Conservation (phyloP, 92 coral and sea anemone genomes). For the Pocillopora grandis region DNA sequence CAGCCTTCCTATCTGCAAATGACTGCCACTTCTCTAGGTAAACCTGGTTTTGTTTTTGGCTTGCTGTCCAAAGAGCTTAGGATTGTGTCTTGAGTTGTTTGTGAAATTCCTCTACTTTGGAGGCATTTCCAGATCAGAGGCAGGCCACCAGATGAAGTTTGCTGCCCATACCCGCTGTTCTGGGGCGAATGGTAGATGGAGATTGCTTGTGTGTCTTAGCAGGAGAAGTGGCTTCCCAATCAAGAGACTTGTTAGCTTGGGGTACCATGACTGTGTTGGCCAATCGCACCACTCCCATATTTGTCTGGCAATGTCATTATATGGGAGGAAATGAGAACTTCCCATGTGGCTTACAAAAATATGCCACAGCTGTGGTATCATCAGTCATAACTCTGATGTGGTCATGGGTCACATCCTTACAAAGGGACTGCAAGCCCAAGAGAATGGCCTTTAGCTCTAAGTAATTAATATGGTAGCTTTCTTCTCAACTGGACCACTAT, state of each 20-base stretch:
- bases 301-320: conserved; percentile 39
- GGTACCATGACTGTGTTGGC: conserved; percentile 69
- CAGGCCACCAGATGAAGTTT: conserved; percentile 45
- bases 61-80: conserved; percentile 40
- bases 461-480: conserved; percentile 38
- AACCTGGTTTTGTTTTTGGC: conserved; percentile 47
- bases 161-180: conserved; percentile 27
- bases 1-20: conserved; percentile 46
- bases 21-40: conserved; percentile 58
- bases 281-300: conserved; percentile 57
- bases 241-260: conserved; percentile 50
- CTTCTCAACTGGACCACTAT: conserved; percentile 38
- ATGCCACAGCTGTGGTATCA: conserved; percentile 51
- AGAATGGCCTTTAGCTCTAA: conserved; percentile 37
- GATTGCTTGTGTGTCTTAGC: conserved; percentile 32
- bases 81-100: conserved; percentile 53
- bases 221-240: conserved; percentile 42
- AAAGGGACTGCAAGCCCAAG: conserved; percentile 35
- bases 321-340: conserved; percentile 47
- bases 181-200: conserved; percentile 46
- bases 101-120: conserved; percentile 51
- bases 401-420: not conserved
- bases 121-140: conserved; percentile 47
- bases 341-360: conserved; percentile 42
- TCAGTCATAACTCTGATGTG: conserved; percentile 30